Evolutionary conservation across 1,140 invertebrate genomes (phyloP).

Genomic region (Caenorhabditis tropicalis): DNA sequence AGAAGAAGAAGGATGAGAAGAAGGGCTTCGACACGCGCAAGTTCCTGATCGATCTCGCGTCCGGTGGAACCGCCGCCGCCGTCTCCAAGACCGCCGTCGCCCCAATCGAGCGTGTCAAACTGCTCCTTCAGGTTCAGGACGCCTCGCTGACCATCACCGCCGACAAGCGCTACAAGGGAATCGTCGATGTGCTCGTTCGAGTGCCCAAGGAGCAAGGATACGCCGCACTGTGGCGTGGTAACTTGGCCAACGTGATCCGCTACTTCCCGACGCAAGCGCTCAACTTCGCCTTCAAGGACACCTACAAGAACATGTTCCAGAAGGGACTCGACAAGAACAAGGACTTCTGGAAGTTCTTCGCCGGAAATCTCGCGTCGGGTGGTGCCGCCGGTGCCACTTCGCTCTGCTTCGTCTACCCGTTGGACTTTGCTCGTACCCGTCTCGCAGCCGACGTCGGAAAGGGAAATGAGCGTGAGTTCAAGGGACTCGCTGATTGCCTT

Average conservation of each 20-base stretch:
- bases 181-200: constrained; percentile 63
- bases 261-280: constrained; percentile 69
- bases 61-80: constrained; percentile 84
- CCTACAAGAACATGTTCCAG: constrained; percentile 69
- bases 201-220: constrained; percentile 63
- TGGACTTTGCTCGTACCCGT: constrained; percentile 73
- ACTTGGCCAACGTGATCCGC: constrained; percentile 66
- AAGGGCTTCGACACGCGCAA: constrained; percentile 64
- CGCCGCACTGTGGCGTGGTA: constrained; percentile 64
- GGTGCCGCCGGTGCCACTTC: constrained; percentile 73
- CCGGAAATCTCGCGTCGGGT: constrained; percentile 75
- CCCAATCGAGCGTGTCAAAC: constrained; percentile 74
- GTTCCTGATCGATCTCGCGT: constrained; percentile 66
- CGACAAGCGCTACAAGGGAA: constrained; percentile 74
- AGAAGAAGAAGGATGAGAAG: constrained; percentile 43
- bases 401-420: constrained; percentile 73
- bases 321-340: constrained; percentile 84
- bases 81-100: constrained; percentile 82
- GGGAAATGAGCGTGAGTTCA: constrained; percentile 71
- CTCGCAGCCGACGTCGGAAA: constrained; percentile 72
- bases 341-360: constrained; percentile 86
- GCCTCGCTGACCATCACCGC: constrained; percentile 80
- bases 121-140: constrained; percentile 73
- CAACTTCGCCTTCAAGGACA: constrained; percentile 72
- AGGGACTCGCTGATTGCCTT: constrained; percentile 72